phyloP scores from a whole-genome alignment of 1,140 invertebrate species.

The Aphis gossypii region DNA sequence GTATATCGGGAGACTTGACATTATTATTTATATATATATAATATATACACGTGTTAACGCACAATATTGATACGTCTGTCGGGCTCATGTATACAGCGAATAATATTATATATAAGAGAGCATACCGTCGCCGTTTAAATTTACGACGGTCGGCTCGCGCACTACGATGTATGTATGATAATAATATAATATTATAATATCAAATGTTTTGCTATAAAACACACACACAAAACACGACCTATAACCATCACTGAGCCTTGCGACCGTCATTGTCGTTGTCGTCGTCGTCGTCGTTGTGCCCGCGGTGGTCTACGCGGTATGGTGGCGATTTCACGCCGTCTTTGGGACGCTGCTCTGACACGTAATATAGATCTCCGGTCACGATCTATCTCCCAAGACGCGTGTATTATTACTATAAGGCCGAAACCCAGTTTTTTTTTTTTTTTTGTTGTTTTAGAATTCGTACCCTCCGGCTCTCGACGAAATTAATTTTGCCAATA shows the following conservation, averaged over 20 bases:
- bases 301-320: neutral
- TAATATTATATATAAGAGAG: neutral
- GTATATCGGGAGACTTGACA: neutral
- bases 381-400: neutral
- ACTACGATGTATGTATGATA: neutral
- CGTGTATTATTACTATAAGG: neutral
- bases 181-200: neutral
- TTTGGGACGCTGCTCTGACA: neutral
- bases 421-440: neutral
- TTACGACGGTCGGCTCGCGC: neutral
- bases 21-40: neutral
- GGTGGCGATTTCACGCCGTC: neutral
- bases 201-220: neutral
- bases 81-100: neutral
- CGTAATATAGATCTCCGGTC: neutral
- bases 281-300: neutral
- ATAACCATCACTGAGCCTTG: neutral
- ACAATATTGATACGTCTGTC: constrained; percentile 9
- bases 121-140: constrained; percentile 2
- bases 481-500: neutral
- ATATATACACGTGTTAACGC: neutral
- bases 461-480: neutral
- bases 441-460: neutral
- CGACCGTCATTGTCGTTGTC: neutral
- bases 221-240: neutral